A percentile compares a stretch with the other conserved stretches of the same genome.
These are phyloP conservation scores for Allygus modestus DNA, from an alignment of 2,888 invertebrate species.

Conservation along the genomic window DNA sequence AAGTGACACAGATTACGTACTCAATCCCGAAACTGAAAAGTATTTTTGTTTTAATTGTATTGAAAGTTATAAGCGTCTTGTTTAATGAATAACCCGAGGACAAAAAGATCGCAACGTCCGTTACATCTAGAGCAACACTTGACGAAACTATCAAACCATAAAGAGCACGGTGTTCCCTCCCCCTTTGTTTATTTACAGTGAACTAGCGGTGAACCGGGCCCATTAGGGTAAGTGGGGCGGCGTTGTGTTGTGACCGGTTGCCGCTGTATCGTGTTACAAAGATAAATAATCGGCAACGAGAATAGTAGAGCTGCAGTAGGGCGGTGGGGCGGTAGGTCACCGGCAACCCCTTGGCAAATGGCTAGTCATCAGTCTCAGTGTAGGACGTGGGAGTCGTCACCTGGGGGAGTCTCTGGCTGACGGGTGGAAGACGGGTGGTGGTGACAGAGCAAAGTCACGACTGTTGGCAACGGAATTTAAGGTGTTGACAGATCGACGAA, in stretches of 20 bases:
- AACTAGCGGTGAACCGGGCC: slow-evolving; percentile 23
- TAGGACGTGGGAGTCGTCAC: no score
- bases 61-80: no score
- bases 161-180: not conserved
- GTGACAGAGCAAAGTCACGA: no score
- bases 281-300: slow-evolving; percentile 1
- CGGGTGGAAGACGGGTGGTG: no score
- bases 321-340: slow-evolving; percentile 6
- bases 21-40: no score
- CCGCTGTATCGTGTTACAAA: slow-evolving; percentile 7
- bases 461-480: no score
- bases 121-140: not conserved
- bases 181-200: slow-evolving; percentile 25
- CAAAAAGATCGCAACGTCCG: not conserved
- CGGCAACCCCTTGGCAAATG: not conserved
- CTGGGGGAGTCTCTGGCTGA: no score
- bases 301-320: not conserved
- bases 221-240: slow-evolving; percentile 8
- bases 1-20: no score
- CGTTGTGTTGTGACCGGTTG: not conserved
- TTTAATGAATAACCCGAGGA: no score
- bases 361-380: slow-evolving; percentile 11
- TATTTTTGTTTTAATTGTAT: no score
- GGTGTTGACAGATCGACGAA: no score
- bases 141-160: not conserved